These are phyloP conservation scores for Bradysia coprophila DNA, from an alignment of 1,140 invertebrate genomes.

Conservation along the genomic window DNA sequence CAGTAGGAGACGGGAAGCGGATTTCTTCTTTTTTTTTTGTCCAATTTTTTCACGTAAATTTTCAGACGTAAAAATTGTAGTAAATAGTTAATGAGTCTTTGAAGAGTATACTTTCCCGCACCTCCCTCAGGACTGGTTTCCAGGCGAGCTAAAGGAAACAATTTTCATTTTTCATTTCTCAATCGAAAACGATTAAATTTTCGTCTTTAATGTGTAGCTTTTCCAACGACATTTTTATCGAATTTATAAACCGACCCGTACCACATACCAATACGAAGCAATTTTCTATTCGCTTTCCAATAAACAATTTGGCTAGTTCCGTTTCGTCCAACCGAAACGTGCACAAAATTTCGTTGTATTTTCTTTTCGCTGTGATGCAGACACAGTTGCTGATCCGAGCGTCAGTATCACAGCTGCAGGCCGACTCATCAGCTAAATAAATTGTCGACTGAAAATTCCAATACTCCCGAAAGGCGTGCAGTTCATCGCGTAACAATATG, in stretches of 20 bases:
- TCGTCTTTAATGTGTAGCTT: neutral
- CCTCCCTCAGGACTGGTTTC: no score
- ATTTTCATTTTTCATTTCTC: neutral
- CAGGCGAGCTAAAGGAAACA: no score
- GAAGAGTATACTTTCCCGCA: no score
- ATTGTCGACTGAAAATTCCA: slow-evolving; percentile 17
- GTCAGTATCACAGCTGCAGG: no score
- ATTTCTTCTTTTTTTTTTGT: no score
- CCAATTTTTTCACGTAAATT: no score
- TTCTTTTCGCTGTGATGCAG: neutral
- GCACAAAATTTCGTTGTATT: neutral
- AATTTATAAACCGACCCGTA: neutral
- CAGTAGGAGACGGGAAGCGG: no score
- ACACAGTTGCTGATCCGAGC: neutral
- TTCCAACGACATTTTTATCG: neutral
- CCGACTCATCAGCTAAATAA: slow-evolving; percentile 8
- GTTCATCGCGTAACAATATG: slow-evolving; percentile 12
- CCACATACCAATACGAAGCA: neutral
- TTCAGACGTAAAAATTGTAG: no score
- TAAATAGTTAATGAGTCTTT: no score
- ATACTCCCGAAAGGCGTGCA: slow-evolving; percentile 12
- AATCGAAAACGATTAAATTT: neutral
- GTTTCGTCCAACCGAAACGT: neutral
- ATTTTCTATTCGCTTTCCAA: neutral
- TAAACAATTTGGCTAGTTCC: neutral